Evolutionary conservation across 2,797 vertebrate genomes (phyloP).

Genomic region (Morus bassanus): DNA sequence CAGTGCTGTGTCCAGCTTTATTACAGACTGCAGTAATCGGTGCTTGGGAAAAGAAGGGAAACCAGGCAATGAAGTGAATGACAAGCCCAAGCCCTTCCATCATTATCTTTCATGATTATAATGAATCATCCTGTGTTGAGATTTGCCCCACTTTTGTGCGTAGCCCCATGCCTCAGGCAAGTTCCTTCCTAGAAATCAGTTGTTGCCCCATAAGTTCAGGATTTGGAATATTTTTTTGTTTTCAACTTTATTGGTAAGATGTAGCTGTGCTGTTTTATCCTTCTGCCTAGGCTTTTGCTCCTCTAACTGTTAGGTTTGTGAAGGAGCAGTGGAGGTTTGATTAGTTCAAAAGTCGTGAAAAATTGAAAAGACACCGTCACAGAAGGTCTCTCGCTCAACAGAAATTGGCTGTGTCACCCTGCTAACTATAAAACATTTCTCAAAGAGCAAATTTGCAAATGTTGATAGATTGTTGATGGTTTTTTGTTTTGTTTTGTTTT

Average conservation of each 20-base stretch:
- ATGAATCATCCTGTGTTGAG: not conserved
- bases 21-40: not conserved
- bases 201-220: fast-evolving
- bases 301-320: not conserved
- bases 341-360: not conserved
- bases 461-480: not conserved
- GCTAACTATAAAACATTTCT: not conserved
- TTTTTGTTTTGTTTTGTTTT: not conserved
- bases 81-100: not conserved
- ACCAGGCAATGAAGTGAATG: not conserved
- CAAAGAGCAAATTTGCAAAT: not conserved
- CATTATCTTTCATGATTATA: not conserved
- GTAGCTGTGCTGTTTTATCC: not conserved
- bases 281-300: not conserved
- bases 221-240: not conserved
- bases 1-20: not conserved
- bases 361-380: not conserved
- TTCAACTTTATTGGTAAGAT: not conserved
- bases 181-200: not conserved
- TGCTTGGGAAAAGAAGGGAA: not conserved
- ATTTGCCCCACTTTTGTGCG: not conserved
- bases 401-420: not conserved
- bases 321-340: not conserved
- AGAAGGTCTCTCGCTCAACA: not conserved
- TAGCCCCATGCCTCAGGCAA: not conserved